These are phyloP conservation scores for Elysia chlorotica DNA, from an alignment of 1,140 invertebrate genomes.

Conservation along the genomic window DNA sequence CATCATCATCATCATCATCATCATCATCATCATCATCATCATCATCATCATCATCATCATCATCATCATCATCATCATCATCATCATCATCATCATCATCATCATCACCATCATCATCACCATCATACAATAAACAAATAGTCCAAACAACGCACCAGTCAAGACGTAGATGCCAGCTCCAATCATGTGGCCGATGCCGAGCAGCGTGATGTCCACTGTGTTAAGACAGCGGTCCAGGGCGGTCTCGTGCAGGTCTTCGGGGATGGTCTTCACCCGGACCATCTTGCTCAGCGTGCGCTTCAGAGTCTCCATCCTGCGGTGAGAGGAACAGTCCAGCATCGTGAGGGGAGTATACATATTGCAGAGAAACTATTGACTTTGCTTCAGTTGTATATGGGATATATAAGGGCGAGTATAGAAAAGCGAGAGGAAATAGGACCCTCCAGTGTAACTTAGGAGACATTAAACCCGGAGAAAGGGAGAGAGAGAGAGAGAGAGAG, in stretches of 20 bases:
- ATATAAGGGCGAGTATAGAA: no score
- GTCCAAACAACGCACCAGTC: constrained; percentile 73
- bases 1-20: constrained; percentile 25
- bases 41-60: constrained; percentile 2
- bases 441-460: no score
- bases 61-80: not conserved
- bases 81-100: not conserved
- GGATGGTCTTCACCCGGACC: constrained; percentile 51
- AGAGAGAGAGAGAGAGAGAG: no score
- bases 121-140: no score
- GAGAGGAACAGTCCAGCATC: no score
- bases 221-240: constrained; percentile 86
- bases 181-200: constrained; percentile 89
- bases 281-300: constrained; percentile 53
- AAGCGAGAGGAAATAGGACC: no score
- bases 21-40: constrained; percentile 3
- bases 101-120: not conserved
- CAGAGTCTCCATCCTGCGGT: constrained; percentile 27
- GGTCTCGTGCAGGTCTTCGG: constrained; percentile 72
- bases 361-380: no score
- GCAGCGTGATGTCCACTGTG: constrained; percentile 79
- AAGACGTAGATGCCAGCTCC: constrained; percentile 75
- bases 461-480: no score
- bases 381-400: no score
- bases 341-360: no score